A percentile compares a stretch with the other conserved stretches of the same genome.
Conservation (phyloP, 2,888 invertebrate species). For the Synergus gifuensis region DNA sequence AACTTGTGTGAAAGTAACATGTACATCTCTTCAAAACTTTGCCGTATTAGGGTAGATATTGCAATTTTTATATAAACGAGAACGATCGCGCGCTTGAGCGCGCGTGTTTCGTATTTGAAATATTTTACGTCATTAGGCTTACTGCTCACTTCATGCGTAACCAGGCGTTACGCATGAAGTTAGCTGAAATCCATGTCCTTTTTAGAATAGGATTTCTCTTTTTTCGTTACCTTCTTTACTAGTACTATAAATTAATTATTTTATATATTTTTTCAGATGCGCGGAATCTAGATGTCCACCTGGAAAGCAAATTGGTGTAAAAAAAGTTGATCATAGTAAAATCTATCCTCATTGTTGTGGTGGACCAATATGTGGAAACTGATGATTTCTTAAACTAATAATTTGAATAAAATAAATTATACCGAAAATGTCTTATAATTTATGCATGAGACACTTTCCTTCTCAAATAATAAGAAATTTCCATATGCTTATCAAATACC, state of each 20-base stretch:
- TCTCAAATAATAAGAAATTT: neutral
- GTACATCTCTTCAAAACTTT: slow-evolving; percentile 35
- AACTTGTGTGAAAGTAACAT: slow-evolving; percentile 49
- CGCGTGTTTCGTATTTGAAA: too few relatives aligned
- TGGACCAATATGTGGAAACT: slow-evolving; percentile 45
- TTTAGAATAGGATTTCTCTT: too few relatives aligned
- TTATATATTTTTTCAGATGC: slow-evolving; percentile 45
- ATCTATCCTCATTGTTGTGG: slow-evolving; percentile 53
- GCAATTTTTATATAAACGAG: neutral
- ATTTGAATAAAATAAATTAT: neutral
- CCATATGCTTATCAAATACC: too few relatives aligned
- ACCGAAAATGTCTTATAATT: neutral
- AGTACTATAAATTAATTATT: too few relatives aligned
- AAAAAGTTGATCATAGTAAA: slow-evolving; percentile 46
- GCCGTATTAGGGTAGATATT: slow-evolving; percentile 42
- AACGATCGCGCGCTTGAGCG: too few relatives aligned
- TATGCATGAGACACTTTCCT: neutral
- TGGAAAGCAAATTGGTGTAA: slow-evolving; percentile 47
- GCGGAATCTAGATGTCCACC: slow-evolving; percentile 23
- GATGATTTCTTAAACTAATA: neutral
- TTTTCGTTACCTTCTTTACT: too few relatives aligned
- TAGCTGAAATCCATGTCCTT: too few relatives aligned
- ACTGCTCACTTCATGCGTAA: too few relatives aligned
- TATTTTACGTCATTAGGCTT: too few relatives aligned
- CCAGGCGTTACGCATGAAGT: too few relatives aligned